phyloP scores from a whole-genome alignment of 2,888 invertebrate species.

The Sinodicranocentrus sp. region DNA sequence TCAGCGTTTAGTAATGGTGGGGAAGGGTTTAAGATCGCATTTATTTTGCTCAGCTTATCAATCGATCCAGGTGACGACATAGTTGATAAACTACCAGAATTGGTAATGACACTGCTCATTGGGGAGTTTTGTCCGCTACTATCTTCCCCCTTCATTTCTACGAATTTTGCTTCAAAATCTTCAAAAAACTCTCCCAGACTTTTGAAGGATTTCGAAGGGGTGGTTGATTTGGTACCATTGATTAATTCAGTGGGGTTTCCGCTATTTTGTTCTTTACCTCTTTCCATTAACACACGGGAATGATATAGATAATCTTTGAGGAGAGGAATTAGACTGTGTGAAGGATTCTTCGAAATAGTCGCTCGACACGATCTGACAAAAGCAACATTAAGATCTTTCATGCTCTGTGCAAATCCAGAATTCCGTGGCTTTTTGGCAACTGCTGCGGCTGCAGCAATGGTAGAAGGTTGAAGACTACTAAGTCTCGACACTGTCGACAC shows the following conservation, averaged over 20 bases:
- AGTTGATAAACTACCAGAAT: not conserved
- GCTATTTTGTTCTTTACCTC: constrained; percentile 19
- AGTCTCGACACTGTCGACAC: not conserved
- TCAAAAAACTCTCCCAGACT: constrained; percentile 63
- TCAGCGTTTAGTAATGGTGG: no score
- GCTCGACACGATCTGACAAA: constrained; percentile 54
- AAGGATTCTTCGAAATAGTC: constrained; percentile 51
- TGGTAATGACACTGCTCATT: constrained; percentile 5
- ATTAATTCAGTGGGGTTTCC: constrained; percentile 1
- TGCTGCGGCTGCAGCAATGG: not conserved
- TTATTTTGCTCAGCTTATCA: no score
- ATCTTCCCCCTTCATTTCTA: constrained; percentile 1
- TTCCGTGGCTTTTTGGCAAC: constrained; percentile 24
- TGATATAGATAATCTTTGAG: constrained; percentile 69
- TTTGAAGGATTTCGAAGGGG: constrained; percentile 40
- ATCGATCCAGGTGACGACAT: not conserved
- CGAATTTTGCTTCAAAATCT: constrained; percentile 43
- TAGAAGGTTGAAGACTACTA: not conserved
- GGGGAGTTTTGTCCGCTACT: not conserved
- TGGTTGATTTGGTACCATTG: constrained; percentile 17
- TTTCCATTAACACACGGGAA: constrained; percentile 57
- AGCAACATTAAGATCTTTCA: constrained; percentile 61
- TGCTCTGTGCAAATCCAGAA: constrained; percentile 22
- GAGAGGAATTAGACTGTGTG: constrained; percentile 63
- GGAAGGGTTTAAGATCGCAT: no score